Percentiles rank a stretch among this genome's conserved stretches.
Conservation (phyloP, 2,888 invertebrate species). For the Cheilosia urbana region DNA sequence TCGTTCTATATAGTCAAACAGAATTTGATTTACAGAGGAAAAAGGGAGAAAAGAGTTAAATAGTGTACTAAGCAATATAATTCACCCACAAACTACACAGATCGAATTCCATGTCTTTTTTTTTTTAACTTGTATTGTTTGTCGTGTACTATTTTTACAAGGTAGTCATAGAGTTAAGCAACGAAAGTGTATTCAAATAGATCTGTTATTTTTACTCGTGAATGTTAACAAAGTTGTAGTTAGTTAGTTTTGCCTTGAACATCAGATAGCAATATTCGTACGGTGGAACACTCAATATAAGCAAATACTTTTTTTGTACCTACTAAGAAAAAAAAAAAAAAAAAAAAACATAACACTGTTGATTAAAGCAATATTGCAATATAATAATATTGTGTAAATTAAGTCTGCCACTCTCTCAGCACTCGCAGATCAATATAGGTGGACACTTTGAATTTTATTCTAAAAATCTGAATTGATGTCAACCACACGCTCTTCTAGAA, state of each 20-base stretch:
- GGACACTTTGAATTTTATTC: constrained; percentile 2
- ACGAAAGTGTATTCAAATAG: not conserved
- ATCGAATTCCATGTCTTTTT: constrained; percentile 17
- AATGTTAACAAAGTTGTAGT: not conserved
- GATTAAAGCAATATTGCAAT: constrained; percentile 8
- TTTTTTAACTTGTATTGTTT: constrained; percentile 8
- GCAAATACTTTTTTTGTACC: constrained; percentile 3
- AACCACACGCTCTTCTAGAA: not conserved
- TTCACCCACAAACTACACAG: constrained; percentile 10
- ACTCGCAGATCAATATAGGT: not conserved
- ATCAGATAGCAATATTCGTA: constrained; percentile 29
- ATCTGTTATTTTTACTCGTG: not conserved
- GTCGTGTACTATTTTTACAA: constrained; percentile 11
- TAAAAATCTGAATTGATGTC: not conserved
- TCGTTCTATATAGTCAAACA: too few relatives aligned
- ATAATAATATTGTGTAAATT: constrained; percentile 6
- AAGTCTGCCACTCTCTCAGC: not conserved
- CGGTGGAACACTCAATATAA: not conserved
- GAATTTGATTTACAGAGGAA: not conserved
- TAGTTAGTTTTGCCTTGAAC: constrained; percentile 18
- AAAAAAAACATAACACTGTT: not conserved
- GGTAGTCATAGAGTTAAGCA: constrained; percentile 6
- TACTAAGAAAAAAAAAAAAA: not conserved
- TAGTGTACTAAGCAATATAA: constrained; percentile 23
- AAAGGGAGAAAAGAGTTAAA: not conserved